These are phyloP conservation scores for Papilio xuthus DNA, from an alignment of 1,140 invertebrate species.

Conservation along the genomic window DNA sequence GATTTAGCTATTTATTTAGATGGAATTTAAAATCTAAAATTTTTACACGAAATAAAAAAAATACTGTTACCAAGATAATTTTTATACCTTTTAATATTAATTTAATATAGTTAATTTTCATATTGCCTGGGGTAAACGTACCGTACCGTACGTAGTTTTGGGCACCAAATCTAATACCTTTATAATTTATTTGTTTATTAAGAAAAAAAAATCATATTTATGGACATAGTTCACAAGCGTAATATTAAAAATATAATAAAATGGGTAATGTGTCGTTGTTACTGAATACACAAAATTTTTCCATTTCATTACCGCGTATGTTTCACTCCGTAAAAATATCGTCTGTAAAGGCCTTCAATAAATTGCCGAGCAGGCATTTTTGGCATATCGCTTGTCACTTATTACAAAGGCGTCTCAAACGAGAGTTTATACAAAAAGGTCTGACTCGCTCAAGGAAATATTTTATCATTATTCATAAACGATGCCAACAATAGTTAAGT, in stretches of 20 bases:
- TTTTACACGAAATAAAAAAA: background rate
- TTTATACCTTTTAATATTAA: too few relatives aligned
- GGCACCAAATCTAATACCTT: background rate
- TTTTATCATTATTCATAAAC: constrained; percentile 78
- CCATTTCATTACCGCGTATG: background rate
- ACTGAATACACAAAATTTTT: background rate
- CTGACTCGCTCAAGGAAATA: constrained; percentile 68
- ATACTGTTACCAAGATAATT: background rate
- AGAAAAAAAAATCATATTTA: background rate
- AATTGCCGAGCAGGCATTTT: constrained; percentile 15
- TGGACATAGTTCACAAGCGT: background rate
- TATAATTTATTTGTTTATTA: too few relatives aligned
- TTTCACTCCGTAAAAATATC: background rate
- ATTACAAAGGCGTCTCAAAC: constrained; percentile 41
- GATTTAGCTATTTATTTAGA: constrained; percentile 9
- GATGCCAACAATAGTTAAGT: constrained; percentile 68
- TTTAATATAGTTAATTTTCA: too few relatives aligned
- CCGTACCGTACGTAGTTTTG: too few relatives aligned
- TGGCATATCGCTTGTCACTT: constrained; percentile 40
- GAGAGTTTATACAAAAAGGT: constrained; percentile 70
- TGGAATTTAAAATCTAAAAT: background rate
- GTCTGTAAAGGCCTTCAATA: constrained; percentile 9
- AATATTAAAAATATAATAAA: background rate
- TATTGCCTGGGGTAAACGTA: background rate
- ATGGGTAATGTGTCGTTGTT: background rate